Base-by-base conservation (phyloP, 2,888 invertebrate species). In the Habrosyne pyritoides region DNA sequence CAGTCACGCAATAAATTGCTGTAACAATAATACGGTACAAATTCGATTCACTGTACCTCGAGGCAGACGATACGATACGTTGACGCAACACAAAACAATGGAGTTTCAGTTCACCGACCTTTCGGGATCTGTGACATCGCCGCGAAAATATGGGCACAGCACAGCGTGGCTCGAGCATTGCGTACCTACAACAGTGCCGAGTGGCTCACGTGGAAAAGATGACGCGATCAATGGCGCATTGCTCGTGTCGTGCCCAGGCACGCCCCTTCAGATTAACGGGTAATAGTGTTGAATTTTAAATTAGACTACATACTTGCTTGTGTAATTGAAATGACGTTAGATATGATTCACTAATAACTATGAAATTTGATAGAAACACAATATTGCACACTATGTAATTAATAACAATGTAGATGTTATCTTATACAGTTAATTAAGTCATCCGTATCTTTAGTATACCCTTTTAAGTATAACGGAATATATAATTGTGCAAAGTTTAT, bases 11-110 rank as follows among this genome's bases (percentile, higher is more conserved):
- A 84, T 69, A 74, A 71, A 76, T 84, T 82, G 77, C 72, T 79
- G 75, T 75, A 80, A 82, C 82, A 86, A 89, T 85, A 85, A 83
- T 84, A 79, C 77, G 77, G 77, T 84, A 86, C 84, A 84, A 86
- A 89, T 89, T 88, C 77, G 85, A 89, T 86, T 87, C 82, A 86
- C 80, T 79, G 79, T 83, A 81, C 77, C 75, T 76, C 75, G 78
- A 83, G 81, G 88, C 88, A 90, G 90, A 89, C 81, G 89, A 84
- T 87, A 79, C 81, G 84, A 84, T 87, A 79, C 81, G 84, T 82
- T 91, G 89, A 89, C 87, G 91, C 90, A 91, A 91, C 81, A 75
- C 82, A 78, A 86, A 85, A 91, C 91, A 91, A 91, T 91, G 83
- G 89, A 82, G 81, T 86, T 86, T 85, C 78, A 78, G 89, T 88